Percentiles rank a stretch among this genome's conserved stretches.
phyloP scores from a whole-genome alignment of 2,888 invertebrate genomes.

The Galeopsomyia nigrocyanea region DNA sequence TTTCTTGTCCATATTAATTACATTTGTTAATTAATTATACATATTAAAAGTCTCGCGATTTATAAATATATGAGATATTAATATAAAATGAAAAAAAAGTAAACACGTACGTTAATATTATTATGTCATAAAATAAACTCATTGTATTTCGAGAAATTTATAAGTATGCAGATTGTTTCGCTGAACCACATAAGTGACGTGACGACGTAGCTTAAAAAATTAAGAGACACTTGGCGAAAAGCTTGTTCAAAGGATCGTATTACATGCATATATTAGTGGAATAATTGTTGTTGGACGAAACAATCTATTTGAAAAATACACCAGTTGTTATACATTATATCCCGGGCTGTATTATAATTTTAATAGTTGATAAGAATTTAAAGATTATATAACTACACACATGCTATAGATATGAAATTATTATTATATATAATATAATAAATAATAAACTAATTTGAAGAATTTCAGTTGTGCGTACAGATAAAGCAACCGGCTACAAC shows the following conservation, averaged over 20 bases:
- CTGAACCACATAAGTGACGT: conserved; percentile 39
- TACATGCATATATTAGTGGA: conserved; percentile 46
- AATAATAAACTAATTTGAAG: conserved; percentile 49
- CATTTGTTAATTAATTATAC: conserved; percentile 50
- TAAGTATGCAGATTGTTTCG: conserved; percentile 57
- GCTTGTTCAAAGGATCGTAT: conserved; percentile 23
- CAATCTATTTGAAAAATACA: conserved; percentile 55
- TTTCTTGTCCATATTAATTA: conserved; percentile 50
- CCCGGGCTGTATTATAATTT: conserved; percentile 67
- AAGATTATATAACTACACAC: conserved; percentile 60
- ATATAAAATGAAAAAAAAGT: conserved; percentile 10
- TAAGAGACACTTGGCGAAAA: not conserved
- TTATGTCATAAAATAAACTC: conserved; percentile 51
- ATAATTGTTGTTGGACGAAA: conserved; percentile 53
- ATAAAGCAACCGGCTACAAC: conserved; percentile 38
- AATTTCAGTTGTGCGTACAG: conserved; percentile 33
- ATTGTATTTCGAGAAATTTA: conserved; percentile 58
- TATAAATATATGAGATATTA: conserved; percentile 40
- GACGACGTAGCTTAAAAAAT: conserved; percentile 24
- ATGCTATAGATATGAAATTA: conserved; percentile 51
- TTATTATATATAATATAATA: conserved; percentile 60
- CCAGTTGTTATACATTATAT: conserved; percentile 59
- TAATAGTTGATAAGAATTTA: conserved; percentile 53
- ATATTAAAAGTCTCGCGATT: conserved; percentile 42
- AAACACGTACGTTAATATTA: conserved; percentile 56